These are phyloP conservation scores for Encarsia formosa DNA, from an alignment of 2,888 invertebrate species.

Conservation along the genomic window DNA sequence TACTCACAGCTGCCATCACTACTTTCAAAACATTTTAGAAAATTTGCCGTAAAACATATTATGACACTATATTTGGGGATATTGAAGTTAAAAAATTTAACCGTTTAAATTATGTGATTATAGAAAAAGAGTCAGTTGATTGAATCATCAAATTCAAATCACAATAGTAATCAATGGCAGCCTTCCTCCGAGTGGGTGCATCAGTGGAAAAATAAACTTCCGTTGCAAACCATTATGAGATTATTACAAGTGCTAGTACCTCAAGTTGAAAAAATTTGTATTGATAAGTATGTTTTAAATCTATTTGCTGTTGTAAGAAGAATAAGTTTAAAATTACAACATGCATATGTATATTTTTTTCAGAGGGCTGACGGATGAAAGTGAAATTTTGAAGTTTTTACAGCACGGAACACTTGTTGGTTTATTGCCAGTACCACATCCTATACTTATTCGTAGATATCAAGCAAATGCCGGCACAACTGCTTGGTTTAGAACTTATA, in stretches of 20 bases:
- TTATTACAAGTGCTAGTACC: conserved; percentile 97
- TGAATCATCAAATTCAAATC: conserved; percentile 41
- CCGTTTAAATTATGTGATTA: no score
- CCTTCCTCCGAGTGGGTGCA: conserved; percentile 95
- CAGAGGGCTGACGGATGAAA: conserved; percentile 97
- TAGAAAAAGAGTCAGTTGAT: conserved; percentile 61
- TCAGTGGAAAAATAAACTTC: conserved; percentile 94
- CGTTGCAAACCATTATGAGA: conserved; percentile 98
- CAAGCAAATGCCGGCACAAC: conserved; percentile 98
- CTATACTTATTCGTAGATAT: conserved; percentile 97
- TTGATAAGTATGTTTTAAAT: conserved; percentile 62
- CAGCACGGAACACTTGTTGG: conserved; percentile 98
- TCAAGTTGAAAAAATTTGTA: conserved; percentile 99
- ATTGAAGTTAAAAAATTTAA: no score
- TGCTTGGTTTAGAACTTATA: conserved; percentile 98
- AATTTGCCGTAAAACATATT: no score
- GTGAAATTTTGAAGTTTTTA: conserved; percentile 96
- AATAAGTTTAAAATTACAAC: background rate
- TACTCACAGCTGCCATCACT: no score
- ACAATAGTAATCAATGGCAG: conserved; percentile 64
- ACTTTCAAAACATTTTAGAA: no score
- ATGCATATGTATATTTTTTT: conserved; percentile 33
- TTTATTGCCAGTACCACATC: conserved; percentile 96
- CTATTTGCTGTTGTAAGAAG: background rate
- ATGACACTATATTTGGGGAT: no score